Base-by-base conservation (phyloP, 2,888 invertebrate species). In the Taenaris catops region DNA sequence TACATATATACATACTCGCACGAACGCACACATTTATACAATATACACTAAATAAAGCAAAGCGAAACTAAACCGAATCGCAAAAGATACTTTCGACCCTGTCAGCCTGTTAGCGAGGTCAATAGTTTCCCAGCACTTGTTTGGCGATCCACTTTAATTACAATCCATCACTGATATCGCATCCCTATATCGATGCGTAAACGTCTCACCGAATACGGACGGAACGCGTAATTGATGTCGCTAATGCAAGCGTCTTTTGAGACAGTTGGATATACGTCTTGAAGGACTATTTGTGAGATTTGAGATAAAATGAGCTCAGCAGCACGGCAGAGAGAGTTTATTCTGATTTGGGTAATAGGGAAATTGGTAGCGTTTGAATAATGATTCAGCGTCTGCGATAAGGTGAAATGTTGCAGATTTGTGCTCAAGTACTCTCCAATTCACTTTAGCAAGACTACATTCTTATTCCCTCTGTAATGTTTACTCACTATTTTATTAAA, bases 111-210 rank as follows among this genome's bases (percentile, higher is more conserved):
- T n/a, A 26, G 37, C 19, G 25, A 32, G 35, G 40, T 31, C 34
- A 35, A 24, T 24, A 19, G 34, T 49, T 41, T 53, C 52, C 51
- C 52, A 52, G 29, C 50, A 48, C 45, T 48, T 43, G 52, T 47
- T 42, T 39, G 49, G 44, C 48, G 54, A 52, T 46, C 46, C 37
- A 46, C 41, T 48, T 68, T 73, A 71, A 73, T 75, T 73, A 74
- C 73, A 58, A 74, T 76, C 75, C 67, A 51, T 50, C 49, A 51
- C 57, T 48, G 50, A 55, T 65, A 68, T 68, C 70, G 58, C 46
- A 52, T 49, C 58, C 41, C 53, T 49, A 55, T 59, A 58, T 56
- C 47, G 45, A 46, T 45, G 46, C 41, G 36, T 37, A 29, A 29
- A 14, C 28, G 29, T 25, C 47, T 49, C 48, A 44, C 60, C 55